These are phyloP conservation scores for Paragorgia papillata DNA, from an alignment of 92 coral and sea anemone genomes.

Conservation along the genomic window DNA sequence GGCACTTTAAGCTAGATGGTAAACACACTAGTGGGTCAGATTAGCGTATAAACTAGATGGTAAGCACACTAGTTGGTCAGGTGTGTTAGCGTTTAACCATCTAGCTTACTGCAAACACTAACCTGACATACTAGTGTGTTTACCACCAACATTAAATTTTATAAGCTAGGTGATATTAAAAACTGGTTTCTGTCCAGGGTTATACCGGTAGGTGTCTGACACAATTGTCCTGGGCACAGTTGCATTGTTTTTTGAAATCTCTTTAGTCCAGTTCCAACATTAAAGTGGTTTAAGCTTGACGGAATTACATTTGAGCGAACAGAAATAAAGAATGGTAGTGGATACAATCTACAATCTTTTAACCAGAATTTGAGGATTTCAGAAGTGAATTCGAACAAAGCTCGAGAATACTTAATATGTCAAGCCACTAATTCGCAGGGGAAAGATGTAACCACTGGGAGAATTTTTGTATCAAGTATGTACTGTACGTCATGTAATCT, in stretches of 20 bases:
- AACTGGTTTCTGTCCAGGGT: too few species aligned
- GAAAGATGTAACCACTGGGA: background rate
- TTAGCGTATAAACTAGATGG: too few species aligned
- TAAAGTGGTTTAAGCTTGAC: constrained; percentile 15
- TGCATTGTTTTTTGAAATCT: background rate
- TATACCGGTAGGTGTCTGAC: too few species aligned
- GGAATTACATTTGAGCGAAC: background rate
- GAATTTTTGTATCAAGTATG: background rate
- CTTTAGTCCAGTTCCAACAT: constrained; percentile 11
- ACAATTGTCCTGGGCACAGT: too few species aligned
- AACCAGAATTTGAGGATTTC: constrained; percentile 6
- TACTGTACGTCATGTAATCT: background rate
- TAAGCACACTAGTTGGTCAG: too few species aligned
- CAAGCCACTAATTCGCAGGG: constrained; percentile 1
- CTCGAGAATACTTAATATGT: constrained; percentile 11
- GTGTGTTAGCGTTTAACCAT: too few species aligned
- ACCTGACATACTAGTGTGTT: too few species aligned
- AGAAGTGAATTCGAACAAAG: background rate
- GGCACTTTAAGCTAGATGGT: too few species aligned
- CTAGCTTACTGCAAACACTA: too few species aligned
- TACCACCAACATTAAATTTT: too few species aligned
- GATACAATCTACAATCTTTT: background rate
- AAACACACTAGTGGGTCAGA: too few species aligned
- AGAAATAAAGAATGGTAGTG: background rate
- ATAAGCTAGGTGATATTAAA: too few species aligned